A percentile compares a stretch with the other conserved stretches of the same genome.
These are phyloP conservation scores for Eidolon helvum DNA, from an alignment of 2,113 vertebrate species.

Conservation along the genomic window DNA sequence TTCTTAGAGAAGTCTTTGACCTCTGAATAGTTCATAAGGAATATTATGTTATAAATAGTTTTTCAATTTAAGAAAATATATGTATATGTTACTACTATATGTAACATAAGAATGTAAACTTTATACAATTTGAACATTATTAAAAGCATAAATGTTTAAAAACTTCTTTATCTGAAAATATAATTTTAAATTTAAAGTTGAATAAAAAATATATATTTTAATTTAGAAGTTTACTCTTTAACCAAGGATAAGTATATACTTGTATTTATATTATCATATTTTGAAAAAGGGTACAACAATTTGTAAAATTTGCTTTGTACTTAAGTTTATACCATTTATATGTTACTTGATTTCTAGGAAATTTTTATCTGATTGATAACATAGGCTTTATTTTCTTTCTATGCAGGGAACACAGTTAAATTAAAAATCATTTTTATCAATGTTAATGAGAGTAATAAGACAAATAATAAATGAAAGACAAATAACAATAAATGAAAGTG, in stretches of 20 bases:
- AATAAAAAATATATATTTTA: background rate
- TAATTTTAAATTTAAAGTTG: background rate
- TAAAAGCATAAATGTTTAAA: background rate
- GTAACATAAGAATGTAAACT: background rate
- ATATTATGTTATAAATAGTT: background rate
- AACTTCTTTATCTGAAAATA: background rate
- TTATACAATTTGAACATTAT: background rate
- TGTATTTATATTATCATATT: background rate
- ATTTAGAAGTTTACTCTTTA: background rate
- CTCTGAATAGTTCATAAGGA: background rate
- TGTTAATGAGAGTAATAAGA: background rate
- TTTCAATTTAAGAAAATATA: background rate
- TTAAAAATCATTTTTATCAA: background rate
- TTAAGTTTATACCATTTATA: background rate
- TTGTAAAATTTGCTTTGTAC: background rate
- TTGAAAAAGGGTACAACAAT: background rate
- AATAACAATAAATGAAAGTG: background rate
- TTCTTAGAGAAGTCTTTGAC: background rate
- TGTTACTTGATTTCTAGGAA: background rate
- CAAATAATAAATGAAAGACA: background rate
- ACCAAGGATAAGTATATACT: background rate
- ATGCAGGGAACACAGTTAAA: background rate
- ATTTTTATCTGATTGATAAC: background rate
- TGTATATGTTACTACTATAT: background rate
- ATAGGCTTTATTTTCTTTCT: background rate